Percentiles rank a stretch among this genome's conserved stretches.
Evolutionary conservation across 2,888 invertebrate genomes (phyloP).

Genomic region (Gari tellinella): DNA sequence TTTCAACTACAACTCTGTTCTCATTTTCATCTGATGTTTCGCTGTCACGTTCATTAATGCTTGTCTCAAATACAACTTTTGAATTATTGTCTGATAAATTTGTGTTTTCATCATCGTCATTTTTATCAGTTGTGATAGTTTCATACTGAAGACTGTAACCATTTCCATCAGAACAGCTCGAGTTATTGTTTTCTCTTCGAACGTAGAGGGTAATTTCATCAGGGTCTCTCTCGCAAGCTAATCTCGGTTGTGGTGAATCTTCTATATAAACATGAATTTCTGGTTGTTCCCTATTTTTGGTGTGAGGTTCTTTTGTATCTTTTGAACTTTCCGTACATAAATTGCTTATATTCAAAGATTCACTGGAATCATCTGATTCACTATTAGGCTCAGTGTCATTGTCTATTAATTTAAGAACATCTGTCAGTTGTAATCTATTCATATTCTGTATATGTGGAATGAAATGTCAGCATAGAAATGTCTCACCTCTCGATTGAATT

Average conservation of each 20-base stretch:
- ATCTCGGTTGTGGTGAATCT: too few species aligned
- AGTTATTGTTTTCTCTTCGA: slow-evolving; percentile 1
- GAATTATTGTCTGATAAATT: background rate
- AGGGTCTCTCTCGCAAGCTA: too few species aligned
- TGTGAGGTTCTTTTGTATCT: too few species aligned
- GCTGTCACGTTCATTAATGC: slow-evolving; percentile 1
- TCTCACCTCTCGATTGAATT: slow-evolving; percentile 10
- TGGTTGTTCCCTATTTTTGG: too few species aligned
- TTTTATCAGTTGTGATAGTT: slow-evolving; percentile 1
- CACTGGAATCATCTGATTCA: background rate
- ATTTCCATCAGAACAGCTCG: background rate
- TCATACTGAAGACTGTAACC: too few species aligned
- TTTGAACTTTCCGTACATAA: background rate
- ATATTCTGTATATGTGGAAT: slow-evolving; percentile 26
- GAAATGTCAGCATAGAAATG: slow-evolving; percentile 17
- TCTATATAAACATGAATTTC: too few species aligned
- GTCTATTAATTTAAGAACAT: background rate
- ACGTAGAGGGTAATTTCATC: too few species aligned
- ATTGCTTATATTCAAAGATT: background rate
- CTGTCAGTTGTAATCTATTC: slow-evolving; percentile 8
- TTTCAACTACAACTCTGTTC: background rate
- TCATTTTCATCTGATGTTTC: background rate
- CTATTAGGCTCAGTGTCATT: background rate
- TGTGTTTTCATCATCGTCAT: background rate
- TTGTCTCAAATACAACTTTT: background rate